These are phyloP conservation scores for Apis dorsata DNA, from an alignment of 1,140 invertebrate genomes.

Conservation along the genomic window DNA sequence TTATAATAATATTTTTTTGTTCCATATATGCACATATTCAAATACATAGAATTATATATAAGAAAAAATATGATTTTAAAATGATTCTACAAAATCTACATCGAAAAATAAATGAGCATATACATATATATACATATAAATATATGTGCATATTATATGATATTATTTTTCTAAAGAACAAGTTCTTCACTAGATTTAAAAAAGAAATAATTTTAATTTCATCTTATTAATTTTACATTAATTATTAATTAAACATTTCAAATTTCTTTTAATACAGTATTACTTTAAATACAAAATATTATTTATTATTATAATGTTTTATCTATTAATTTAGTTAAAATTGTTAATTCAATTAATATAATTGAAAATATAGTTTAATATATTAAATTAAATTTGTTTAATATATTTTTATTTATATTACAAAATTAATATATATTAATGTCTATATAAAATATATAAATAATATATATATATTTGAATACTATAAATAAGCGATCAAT, in stretches of 20 bases:
- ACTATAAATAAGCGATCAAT: neutral
- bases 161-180: constrained; percentile 70
- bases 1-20: no score
- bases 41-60: neutral
- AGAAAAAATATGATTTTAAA: no score
- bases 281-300: no score
- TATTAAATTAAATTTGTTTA: neutral
- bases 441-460: no score
- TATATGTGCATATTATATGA: constrained; percentile 15
- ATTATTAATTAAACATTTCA: neutral
- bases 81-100: constrained; percentile 36
- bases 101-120: constrained; percentile 53
- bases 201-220: neutral
- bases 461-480: neutral
- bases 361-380: no score
- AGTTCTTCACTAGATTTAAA: constrained; percentile 17
- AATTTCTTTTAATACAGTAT: neutral
- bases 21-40: neutral
- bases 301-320: no score
- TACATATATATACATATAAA: neutral
- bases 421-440: neutral
- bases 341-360: no score
- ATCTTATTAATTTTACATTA: no score
- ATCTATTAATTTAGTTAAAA: no score
- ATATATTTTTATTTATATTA: neutral